Conservation (phyloP, 2,113 vertebrate genomes). For the Ursus arctos region DNA sequence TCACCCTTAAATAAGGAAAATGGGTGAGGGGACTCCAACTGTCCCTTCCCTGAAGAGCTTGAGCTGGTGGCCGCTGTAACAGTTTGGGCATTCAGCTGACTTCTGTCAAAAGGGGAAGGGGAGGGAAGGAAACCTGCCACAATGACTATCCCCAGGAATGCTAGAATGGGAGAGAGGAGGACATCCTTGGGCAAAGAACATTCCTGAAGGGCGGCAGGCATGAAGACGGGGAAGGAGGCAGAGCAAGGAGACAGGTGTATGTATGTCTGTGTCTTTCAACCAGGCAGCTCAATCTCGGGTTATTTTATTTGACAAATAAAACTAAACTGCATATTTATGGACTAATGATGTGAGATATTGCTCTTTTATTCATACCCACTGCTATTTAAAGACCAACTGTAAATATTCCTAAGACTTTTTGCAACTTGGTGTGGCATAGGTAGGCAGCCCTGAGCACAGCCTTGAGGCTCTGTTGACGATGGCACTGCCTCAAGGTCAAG, state of each 20-base stretch:
- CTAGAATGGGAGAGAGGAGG: not conserved
- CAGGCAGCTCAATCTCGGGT: conserved; percentile 69
- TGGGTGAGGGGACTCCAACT: not conserved
- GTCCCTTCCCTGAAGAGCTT: not conserved
- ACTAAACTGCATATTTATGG: conserved; percentile 79
- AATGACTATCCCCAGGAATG: not conserved
- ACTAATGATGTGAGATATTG: conserved; percentile 78
- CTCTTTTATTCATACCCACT: conserved; percentile 70
- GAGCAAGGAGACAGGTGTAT: not conserved
- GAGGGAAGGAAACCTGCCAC: not conserved
- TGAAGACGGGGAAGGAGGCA: not conserved
- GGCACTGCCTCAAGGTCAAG: conserved; percentile 33
- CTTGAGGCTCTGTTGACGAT: not conserved
- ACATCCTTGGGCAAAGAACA: not conserved
- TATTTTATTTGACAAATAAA: conserved; percentile 81
- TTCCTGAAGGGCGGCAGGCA: not conserved
- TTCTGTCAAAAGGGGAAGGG: not conserved
- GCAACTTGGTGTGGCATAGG: conserved; percentile 3
- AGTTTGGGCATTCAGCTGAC: no score
- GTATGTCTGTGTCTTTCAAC: conserved; percentile 71
- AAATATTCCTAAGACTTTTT: conserved; percentile 71
- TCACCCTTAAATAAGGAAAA: not conserved
- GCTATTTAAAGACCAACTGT: conserved; percentile 75
- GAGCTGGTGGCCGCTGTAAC: accelerated
- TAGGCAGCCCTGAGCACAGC: not conserved